These are phyloP conservation scores for Coremacera marginata DNA, from an alignment of 2,888 invertebrate genomes.

Conservation along the genomic window DNA sequence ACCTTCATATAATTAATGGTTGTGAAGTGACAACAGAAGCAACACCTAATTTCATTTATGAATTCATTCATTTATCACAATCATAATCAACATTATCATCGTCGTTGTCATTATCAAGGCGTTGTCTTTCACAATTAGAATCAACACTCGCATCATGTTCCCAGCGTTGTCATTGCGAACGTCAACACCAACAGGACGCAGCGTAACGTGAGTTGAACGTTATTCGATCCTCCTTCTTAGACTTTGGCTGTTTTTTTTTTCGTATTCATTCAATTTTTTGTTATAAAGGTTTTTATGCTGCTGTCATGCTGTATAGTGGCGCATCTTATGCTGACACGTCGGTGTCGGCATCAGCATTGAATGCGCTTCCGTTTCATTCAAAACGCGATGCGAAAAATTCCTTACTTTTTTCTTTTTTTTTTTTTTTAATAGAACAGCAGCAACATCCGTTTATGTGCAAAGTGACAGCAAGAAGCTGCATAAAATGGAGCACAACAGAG, in stretches of 20 bases:
- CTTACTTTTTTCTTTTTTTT: no score
- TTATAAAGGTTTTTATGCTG: neutral
- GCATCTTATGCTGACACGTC: conserved; percentile 27
- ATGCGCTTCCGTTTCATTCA: conserved; percentile 32
- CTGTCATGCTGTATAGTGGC: conserved; percentile 2
- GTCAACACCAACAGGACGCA: conserved; percentile 28
- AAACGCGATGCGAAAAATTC: neutral
- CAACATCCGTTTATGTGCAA: conserved; percentile 4
- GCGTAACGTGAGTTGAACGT: conserved; percentile 3
- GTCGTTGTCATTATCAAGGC: conserved; percentile 53
- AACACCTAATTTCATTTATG: conserved; percentile 61
- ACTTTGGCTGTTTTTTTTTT: neutral
- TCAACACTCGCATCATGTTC: conserved; percentile 16
- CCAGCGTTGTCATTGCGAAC: conserved; percentile 25
- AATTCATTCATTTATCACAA: conserved; percentile 63
- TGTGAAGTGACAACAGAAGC: conserved; percentile 58
- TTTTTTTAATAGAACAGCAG: conserved; percentile 9
- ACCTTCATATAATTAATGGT: neutral
- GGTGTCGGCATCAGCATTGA: conserved; percentile 26
- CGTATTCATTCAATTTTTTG: neutral
- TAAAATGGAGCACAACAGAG: neutral
- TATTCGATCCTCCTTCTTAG: neutral
- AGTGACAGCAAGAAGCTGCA: conserved; percentile 22
- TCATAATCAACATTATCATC: conserved; percentile 56
- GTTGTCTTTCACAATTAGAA: conserved; percentile 48